Evolutionary conservation across 1,140 invertebrate species (phyloP), one percentile per base, ranked within the genome.

Genomic region (Pseudomyrmex gracilis): DNA sequence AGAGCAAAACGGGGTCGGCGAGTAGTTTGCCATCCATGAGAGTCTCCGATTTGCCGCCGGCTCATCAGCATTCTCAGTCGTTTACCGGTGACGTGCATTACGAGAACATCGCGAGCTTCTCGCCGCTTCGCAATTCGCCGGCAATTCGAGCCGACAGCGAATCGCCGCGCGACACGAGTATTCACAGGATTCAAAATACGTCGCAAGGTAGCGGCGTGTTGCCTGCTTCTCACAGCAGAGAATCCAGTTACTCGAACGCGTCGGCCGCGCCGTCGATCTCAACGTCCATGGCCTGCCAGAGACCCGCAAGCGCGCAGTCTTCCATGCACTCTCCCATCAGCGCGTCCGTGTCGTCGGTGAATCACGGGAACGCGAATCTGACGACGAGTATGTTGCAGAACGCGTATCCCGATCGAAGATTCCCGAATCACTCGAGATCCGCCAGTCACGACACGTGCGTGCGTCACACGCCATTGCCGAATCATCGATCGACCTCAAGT

Each of bases 21-120:
- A 93, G 93, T 34, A 94, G 93, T 70, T 66, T 94, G 20, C 94
- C 94, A 1, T 93, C 94, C 0, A 94, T 94, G 91, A 90, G 93
- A 70, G 93, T 94, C 0, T 93, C 90, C 58, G 94, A 94, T 17
- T 24, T 86, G 2, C 89, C 92, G 0, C 93, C 92, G 0, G 88
- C 86, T 15, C 91, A 93, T 22, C 93, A 94, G 15, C 93, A 94
- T 47, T 94, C 93, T 0, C 91, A 92, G 15, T 94, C 93, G 0
- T 94, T 94, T 57, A 94, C 93, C 4, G 93, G 93, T 0, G 92
- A 94, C 22, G 86, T 90, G 2, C 93, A 94, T 78, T 94, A 94
- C 82, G 93, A 94, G 49, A 94, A 94, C 53, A 76, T 94, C 0
- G 73, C 88, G 1, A 94, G 85, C 12, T 94, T 94, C 22, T 92